A percentile compares a stretch with the other conserved stretches of the same genome.
Evolutionary conservation across 2,797 vertebrate species (phyloP).

Genomic region (Phalloptychus januarius): DNA sequence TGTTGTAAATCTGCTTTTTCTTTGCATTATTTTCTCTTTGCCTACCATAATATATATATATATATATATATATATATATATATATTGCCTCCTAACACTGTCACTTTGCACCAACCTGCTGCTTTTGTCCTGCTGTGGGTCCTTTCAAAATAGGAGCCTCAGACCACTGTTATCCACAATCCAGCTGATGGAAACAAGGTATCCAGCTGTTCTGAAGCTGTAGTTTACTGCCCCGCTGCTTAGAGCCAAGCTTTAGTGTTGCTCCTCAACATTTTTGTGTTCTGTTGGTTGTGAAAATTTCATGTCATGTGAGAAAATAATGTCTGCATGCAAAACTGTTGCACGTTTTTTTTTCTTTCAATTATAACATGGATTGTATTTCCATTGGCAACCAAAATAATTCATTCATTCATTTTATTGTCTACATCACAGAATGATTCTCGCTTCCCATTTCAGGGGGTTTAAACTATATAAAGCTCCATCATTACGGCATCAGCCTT

Average conservation of each 20-base stretch:
- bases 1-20: slow-evolving; percentile 11
- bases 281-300: not conserved
- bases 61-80: slow-evolving; percentile 12
- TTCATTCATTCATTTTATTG: not conserved
- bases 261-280: slow-evolving; percentile 40
- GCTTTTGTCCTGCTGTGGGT: slow-evolving; percentile 66
- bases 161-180: slow-evolving; percentile 99
- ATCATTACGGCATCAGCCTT: not conserved
- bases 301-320: not conserved
- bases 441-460: not conserved
- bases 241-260: slow-evolving; percentile 35
- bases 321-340: slow-evolving; percentile 32
- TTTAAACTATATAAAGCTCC: slow-evolving; percentile 2
- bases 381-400: not conserved
- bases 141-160: slow-evolving; percentile 91
- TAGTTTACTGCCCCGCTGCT: slow-evolving; percentile 26
- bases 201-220: slow-evolving; percentile 67
- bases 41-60: not conserved
- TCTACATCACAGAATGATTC: not conserved
- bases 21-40: not conserved
- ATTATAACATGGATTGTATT: not conserved
- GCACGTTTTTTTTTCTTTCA: slow-evolving; percentile 37
- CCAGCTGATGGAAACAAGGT: slow-evolving; percentile 99
- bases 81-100: slow-evolving; percentile 60
- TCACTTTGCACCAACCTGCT: slow-evolving; percentile 59